These are phyloP conservation scores for Macroramphosus scolopax DNA, from an alignment of 2,797 vertebrate genomes.

Conservation along the genomic window DNA sequence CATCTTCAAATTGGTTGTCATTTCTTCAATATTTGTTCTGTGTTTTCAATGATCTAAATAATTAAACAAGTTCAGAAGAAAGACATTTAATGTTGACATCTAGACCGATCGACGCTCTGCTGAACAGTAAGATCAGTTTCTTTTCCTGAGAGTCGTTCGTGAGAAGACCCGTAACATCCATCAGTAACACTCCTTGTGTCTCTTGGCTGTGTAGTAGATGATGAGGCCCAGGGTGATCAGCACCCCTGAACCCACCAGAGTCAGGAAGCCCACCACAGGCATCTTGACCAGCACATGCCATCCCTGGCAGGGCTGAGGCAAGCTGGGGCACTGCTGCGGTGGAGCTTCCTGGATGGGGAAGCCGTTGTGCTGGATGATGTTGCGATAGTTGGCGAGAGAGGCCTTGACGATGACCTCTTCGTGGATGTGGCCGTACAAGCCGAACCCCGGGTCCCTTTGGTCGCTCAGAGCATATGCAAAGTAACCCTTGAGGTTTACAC, in stretches of 20 bases:
- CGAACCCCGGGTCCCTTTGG: slow-evolving; percentile 85
- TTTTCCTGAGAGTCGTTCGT: no score
- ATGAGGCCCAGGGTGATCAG: slow-evolving; percentile 84
- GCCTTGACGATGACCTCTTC: slow-evolving; percentile 85
- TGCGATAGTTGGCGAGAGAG: slow-evolving; percentile 86
- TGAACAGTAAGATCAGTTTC: no score
- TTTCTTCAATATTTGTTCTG: no score
- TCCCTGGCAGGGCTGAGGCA: slow-evolving; percentile 61
- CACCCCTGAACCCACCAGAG: slow-evolving; percentile 81
- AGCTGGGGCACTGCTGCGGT: slow-evolving; percentile 74
- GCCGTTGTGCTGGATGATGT: slow-evolving; percentile 87
- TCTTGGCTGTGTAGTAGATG: slow-evolving; percentile 85
- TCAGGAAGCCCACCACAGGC: slow-evolving; percentile 85
- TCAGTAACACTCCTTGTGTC: slow-evolving; percentile 65
- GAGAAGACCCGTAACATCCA: background rate
- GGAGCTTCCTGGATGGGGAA: slow-evolving; percentile 75
- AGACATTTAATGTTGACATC: no score
- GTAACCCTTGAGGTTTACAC: slow-evolving; percentile 90
- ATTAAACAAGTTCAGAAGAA: no score
- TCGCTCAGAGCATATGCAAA: slow-evolving; percentile 93
- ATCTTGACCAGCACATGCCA: slow-evolving; percentile 79
- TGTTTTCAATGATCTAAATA: no score
- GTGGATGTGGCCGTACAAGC: slow-evolving; percentile 84
- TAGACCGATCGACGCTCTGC: no score
- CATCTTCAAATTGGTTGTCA: no score